A percentile compares a stretch with the other conserved stretches of the same genome.
These are phyloP conservation scores for Thunnus albacares DNA, from an alignment of 2,797 vertebrate species.

Conservation along the genomic window DNA sequence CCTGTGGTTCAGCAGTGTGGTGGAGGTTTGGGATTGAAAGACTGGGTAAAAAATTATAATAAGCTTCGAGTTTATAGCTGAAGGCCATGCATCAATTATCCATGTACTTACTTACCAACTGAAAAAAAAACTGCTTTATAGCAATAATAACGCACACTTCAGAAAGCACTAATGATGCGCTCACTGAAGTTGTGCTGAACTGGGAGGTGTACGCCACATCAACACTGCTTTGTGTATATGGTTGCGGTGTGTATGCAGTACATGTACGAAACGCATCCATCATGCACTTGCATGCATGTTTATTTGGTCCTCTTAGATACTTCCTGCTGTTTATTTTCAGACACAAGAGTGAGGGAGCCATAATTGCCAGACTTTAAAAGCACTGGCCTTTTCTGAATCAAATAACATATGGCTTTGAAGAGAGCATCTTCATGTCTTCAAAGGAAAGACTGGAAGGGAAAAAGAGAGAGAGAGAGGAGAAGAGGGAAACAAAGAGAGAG, in stretches of 20 bases:
- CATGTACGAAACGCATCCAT: constrained; percentile 1
- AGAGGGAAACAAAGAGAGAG: constrained; percentile 12
- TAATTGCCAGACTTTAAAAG: constrained; percentile 67
- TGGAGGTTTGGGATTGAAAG: background rate
- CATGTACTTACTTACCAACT: background rate
- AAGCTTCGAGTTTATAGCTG: constrained; percentile 9
- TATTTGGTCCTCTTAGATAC: constrained; percentile 26
- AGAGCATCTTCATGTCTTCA: constrained; percentile 62
- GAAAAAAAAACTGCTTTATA: background rate
- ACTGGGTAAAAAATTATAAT: background rate
- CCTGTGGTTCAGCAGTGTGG: background rate
- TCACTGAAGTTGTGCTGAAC: background rate
- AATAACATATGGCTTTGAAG: constrained; percentile 68
- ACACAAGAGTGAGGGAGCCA: constrained; percentile 29
- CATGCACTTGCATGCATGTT: constrained; percentile 1
- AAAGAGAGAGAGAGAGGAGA: constrained; percentile 9
- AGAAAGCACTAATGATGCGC: constrained; percentile 25
- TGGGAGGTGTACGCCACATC: background rate
- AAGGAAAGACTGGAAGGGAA: constrained; percentile 40
- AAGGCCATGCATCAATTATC: constrained; percentile 35
- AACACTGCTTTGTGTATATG: background rate
- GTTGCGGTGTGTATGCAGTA: background rate
- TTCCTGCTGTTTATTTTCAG: constrained; percentile 49
- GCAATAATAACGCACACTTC: background rate
- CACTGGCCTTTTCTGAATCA: constrained; percentile 60